Evolutionary conservation across 2,797 vertebrate genomes (phyloP).

Genomic region (Sebastes kiyomatsui): DNA sequence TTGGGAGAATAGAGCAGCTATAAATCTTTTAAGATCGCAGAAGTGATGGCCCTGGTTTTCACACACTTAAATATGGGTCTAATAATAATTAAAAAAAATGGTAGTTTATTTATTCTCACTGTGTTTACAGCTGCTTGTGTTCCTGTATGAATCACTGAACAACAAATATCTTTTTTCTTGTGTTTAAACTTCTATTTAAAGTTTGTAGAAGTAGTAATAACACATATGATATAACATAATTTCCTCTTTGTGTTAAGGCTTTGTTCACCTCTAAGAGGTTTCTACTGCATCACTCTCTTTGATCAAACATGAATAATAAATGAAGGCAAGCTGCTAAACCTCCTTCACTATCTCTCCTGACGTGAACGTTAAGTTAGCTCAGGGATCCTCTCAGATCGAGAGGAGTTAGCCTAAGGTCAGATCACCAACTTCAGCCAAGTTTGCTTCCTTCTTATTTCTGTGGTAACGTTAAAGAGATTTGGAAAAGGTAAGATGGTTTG

Average conservation of each 20-base stretch:
- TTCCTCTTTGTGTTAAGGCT: background rate
- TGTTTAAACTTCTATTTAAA: background rate
- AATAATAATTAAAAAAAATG: background rate
- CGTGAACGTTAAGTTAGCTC: background rate
- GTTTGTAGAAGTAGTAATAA: background rate
- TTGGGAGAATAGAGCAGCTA: conserved; percentile 26
- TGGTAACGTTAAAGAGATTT: too few relatives aligned
- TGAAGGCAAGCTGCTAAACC: conserved; percentile 43
- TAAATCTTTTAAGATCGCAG: conserved; percentile 46
- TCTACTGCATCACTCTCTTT: conserved; percentile 54
- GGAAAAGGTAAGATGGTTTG: too few relatives aligned
- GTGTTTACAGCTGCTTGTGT: background rate
- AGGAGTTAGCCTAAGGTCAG: too few relatives aligned
- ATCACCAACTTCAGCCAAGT: too few relatives aligned
- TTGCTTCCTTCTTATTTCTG: too few relatives aligned
- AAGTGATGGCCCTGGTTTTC: conserved; percentile 12
- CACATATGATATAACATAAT: background rate
- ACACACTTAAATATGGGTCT: background rate
- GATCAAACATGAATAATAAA: conserved; percentile 72
- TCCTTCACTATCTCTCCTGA: conserved; percentile 40
- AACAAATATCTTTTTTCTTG: background rate
- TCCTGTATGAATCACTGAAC: background rate
- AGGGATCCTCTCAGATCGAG: too few relatives aligned
- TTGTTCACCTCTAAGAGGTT: conserved; percentile 23
- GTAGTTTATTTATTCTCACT: background rate